Base-by-base conservation (phyloP, 2,797 vertebrate genomes). In the Parotocinclus haroldoi region DNA sequence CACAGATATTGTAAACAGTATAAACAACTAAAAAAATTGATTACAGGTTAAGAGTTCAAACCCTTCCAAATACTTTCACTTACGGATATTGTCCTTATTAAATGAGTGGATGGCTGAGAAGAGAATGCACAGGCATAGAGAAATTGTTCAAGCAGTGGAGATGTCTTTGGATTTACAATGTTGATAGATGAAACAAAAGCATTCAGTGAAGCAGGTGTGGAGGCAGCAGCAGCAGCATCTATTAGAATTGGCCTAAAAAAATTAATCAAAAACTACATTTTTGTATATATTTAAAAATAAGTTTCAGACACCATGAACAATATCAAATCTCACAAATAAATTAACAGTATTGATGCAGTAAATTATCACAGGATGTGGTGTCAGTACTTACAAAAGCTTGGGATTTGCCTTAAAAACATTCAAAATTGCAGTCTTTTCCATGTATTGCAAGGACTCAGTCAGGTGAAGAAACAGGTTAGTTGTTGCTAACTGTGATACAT, bases 111-210 rank as follows among this genome's bases (percentile, higher is more conserved):
- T 45, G 69, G 69, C 57, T 72, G 50, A 40, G 69, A 66, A 42
- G 69, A 72, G 63, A 72, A 66, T 50, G 63, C 58, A 9, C 69
- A 72, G 9, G 69, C 58, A 1, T 72, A 72, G n/a, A 72, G 63
- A 10, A 72, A 61, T 44, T 72, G 60, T 19, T 56, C 37, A 14
- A 72, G 51, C 63, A 72, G 58, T 10, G n/a, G 18, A 8, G 63
- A 40, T 50, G 45, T 56, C 44, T 61, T 61, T 42, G 63, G 57
- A 27, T 66, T 54, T 61, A 51, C 37, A 54, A 61, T 50, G 45
- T 72, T 27, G 10, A 72, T 42, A 37, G 40, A 66, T 50, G 63
- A 72, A 8, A 72, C 18, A 55, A 66, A 7, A 3, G 69, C 69
- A 39, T 66, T 45, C 44, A 72, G 38, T 3, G 69, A 59, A 19